These are phyloP conservation scores for Aplochiton taeniatus DNA, from an alignment of 2,797 vertebrate genomes.

Conservation along the genomic window DNA sequence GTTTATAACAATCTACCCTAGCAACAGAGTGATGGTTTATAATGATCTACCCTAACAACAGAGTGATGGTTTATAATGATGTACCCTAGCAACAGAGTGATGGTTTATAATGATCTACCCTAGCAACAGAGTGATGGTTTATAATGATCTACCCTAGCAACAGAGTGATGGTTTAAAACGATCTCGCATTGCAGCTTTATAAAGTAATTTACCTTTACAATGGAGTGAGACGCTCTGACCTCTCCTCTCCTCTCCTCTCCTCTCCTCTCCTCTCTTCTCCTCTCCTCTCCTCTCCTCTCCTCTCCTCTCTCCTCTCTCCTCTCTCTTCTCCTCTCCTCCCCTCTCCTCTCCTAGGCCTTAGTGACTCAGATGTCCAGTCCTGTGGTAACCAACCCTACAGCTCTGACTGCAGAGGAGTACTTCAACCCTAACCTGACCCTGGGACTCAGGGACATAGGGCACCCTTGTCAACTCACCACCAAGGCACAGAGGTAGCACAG, in stretches of 20 bases:
- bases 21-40: too few species aligned
- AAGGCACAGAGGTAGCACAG: conserved; percentile 93
- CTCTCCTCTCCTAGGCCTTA: conserved; percentile 76
- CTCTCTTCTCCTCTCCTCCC: background rate
- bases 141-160: too few species aligned
- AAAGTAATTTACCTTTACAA: too few species aligned
- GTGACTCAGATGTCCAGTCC: conserved; percentile 91
- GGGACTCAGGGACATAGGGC: conserved; percentile 89
- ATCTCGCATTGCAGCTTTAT: too few species aligned
- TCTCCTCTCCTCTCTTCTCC: conserved; percentile 1
- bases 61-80: too few species aligned
- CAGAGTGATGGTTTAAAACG: too few species aligned
- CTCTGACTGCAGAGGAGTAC: conserved; percentile 94
- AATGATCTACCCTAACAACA: too few species aligned
- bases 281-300: conserved; percentile 16
- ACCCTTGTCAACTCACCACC: conserved; percentile 94
- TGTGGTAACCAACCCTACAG: conserved; percentile 83
- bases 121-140: too few species aligned
- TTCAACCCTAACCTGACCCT: conserved; percentile 87
- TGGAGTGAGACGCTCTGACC: background rate
- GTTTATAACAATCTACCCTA: background rate
- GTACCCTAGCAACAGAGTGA: too few species aligned
- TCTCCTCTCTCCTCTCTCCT: conserved; percentile 4
- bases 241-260: conserved; percentile 27
- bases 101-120: too few species aligned